A percentile compares a stretch with the other conserved stretches of the same genome.
These are phyloP conservation scores for Spilosoma lubricipeda DNA, from an alignment of 2,888 invertebrate species.

Conservation along the genomic window DNA sequence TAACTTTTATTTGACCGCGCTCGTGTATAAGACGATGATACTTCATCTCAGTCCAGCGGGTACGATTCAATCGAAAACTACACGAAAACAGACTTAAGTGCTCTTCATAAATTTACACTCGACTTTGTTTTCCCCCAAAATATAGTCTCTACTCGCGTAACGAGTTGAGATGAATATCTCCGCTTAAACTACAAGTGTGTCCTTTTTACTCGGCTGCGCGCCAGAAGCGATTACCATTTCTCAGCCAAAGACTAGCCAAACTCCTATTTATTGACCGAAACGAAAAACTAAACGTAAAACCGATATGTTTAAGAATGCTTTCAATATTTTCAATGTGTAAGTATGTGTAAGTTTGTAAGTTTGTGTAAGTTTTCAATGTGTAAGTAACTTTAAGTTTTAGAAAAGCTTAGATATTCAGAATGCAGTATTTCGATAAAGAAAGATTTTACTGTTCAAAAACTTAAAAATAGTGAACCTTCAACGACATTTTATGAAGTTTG, in stretches of 20 bases:
- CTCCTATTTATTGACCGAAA: slow-evolving; percentile 30
- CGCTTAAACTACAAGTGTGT: slow-evolving; percentile 20
- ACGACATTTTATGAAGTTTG: neutral
- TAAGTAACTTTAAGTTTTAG: neutral
- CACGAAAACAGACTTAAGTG: neutral
- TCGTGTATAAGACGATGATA: neutral
- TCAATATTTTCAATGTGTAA: slow-evolving; percentile 12
- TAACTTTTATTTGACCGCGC: neutral
- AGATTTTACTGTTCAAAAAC: neutral
- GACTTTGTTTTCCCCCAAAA: slow-evolving; percentile 7
- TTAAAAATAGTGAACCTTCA: neutral
- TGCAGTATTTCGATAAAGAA: neutral
- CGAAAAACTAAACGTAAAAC: slow-evolving; percentile 20
- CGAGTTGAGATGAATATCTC: slow-evolving; percentile 19
- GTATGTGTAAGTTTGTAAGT: too few species aligned
- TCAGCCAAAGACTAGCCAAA: slow-evolving; percentile 28
- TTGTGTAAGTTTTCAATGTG: slow-evolving; percentile 16
- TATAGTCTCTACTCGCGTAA: neutral
- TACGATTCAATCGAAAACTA: neutral
- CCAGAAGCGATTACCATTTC: slow-evolving; percentile 42
- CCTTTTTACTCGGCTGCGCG: slow-evolving; percentile 41
- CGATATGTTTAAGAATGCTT: slow-evolving; percentile 17
- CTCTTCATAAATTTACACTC: neutral
- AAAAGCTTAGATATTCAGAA: neutral
- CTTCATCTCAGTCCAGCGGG: neutral